Evolutionary conservation across 2,797 vertebrate genomes (phyloP), one percentile per base, ranked within the genome.

Genomic region (Phataginus tetradactyla): DNA sequence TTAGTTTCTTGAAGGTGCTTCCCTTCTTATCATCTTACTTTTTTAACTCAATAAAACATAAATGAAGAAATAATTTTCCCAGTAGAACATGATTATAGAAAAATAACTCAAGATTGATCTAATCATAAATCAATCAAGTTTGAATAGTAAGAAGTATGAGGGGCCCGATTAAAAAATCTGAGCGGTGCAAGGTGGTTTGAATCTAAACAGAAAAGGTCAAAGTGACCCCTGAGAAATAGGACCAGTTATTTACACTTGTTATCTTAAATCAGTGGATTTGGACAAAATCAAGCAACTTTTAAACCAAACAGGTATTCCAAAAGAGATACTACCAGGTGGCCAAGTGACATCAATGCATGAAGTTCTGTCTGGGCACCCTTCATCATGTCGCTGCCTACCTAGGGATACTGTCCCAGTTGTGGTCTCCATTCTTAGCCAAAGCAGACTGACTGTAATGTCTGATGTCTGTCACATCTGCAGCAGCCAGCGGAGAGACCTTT

Each of bases 1-100:
- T 17, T 61, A 2, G 12, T 74, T 94, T 57, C 49, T 5, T 61
- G 51, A 86, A 86, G 32, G n/a, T 42, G 55, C 3, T 88, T 93
- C n/a, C 18, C 86, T 34, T 93, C 27, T 42, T 94, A 13, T 53
- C 39, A 21, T 32, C 13, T 75, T 61, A 27, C 13, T 59, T 71
- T 90, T 80, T 63, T 4, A 23, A 37, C 42, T 87, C 27, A 84
- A 53, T 87, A 63, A 95, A 86, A 66, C 59, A 51, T 57, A 96
- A 95, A 69, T 34, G 1, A 83, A 68, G 17, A 53, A 59, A 29
- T 63, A 27, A 49, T 51, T 94, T 95, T 75, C 49, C 39, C 71
- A 10, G 21, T 63, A 34, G 64, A 87, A 74, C 27, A 66, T 7
- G 10, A 90, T 79, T 51, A 27, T 83, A 59, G 64, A 13, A 39